Evolutionary conservation across 2,113 vertebrate genomes (phyloP).

Genomic region (Brachyhypopomus gauderio): DNA sequence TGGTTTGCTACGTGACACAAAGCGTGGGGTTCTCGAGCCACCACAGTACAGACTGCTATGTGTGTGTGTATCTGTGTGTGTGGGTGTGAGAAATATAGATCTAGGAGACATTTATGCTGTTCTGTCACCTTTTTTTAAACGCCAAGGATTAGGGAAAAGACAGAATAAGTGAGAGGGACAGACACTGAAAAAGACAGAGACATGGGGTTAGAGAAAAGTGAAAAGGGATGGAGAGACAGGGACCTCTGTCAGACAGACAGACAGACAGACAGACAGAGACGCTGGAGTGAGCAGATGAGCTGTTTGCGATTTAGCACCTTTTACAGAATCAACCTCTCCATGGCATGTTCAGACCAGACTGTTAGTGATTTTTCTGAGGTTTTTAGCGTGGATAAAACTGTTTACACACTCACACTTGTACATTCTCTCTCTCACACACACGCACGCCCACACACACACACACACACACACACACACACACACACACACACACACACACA

Average conservation of each 20-base stretch:
- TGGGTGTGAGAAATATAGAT: slow-evolving; percentile 28
- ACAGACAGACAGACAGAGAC: background rate
- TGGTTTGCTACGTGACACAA: slow-evolving; percentile 47
- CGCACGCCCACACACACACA: too few relatives aligned
- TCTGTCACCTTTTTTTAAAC: background rate
- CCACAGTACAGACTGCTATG: slow-evolving; percentile 8
- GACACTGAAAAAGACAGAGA: slow-evolving; percentile 8
- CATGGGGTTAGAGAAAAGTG: background rate
- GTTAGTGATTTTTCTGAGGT: background rate
- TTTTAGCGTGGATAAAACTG: background rate
- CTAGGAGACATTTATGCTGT: slow-evolving; percentile 20
- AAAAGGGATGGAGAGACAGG: background rate
- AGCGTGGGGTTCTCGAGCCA: slow-evolving; percentile 40
- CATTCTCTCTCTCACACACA: background rate
- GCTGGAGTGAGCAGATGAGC: too few relatives aligned
- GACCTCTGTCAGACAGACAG: background rate
- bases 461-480: too few relatives aligned
- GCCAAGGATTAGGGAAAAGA: background rate
- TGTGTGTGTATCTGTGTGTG: slow-evolving; percentile 12
- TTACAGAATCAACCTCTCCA: background rate
- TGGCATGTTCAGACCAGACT: background rate
- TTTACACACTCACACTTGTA: background rate
- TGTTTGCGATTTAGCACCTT: background rate
- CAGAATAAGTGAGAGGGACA: background rate
- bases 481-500: too few relatives aligned